Evolutionary conservation across 2,888 invertebrate species (phyloP).

Genomic region (Cephonodes hylas): DNA sequence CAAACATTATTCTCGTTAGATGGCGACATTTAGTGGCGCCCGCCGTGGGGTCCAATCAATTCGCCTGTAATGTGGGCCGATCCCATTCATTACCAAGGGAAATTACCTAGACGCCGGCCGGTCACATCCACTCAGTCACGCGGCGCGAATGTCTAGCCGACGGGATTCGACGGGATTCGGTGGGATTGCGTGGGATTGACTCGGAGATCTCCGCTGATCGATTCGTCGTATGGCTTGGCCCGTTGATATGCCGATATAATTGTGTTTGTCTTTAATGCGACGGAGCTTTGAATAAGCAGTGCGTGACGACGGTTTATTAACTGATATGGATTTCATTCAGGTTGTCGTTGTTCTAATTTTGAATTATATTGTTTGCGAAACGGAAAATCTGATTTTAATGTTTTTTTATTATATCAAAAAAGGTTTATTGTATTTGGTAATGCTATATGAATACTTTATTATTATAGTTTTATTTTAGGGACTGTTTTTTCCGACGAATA

Average conservation of each 20-base stretch:
- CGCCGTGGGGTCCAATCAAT: conserved; percentile 25
- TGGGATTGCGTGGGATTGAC: conserved; percentile 25
- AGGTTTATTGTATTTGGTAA: too few species aligned
- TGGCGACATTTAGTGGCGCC: conserved; percentile 31
- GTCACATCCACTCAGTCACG: conserved; percentile 35
- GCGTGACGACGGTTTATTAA: neutral
- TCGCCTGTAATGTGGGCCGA: conserved; percentile 15
- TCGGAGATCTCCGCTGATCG: conserved; percentile 30
- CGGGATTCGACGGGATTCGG: conserved; percentile 6
- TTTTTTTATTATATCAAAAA: too few species aligned
- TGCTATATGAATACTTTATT: too few species aligned
- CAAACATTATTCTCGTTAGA: conserved; percentile 17
- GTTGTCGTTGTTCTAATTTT: too few species aligned
- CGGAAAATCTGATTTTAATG: too few species aligned
- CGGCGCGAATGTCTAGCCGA: conserved; percentile 13
- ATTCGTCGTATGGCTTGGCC: conserved; percentile 20
- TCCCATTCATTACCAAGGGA: conserved; percentile 44
- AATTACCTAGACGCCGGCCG: conserved; percentile 42
- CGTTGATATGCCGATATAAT: neutral
- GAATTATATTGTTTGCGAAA: too few species aligned
- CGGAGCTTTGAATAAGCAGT: neutral
- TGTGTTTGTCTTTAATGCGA: conserved; percentile 1
- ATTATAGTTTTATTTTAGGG: too few species aligned
- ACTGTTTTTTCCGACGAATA: too few species aligned
- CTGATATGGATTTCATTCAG: too few species aligned